Base-by-base conservation (phyloP, 2,113 vertebrate genomes). In the Halichoerus grypus region DNA sequence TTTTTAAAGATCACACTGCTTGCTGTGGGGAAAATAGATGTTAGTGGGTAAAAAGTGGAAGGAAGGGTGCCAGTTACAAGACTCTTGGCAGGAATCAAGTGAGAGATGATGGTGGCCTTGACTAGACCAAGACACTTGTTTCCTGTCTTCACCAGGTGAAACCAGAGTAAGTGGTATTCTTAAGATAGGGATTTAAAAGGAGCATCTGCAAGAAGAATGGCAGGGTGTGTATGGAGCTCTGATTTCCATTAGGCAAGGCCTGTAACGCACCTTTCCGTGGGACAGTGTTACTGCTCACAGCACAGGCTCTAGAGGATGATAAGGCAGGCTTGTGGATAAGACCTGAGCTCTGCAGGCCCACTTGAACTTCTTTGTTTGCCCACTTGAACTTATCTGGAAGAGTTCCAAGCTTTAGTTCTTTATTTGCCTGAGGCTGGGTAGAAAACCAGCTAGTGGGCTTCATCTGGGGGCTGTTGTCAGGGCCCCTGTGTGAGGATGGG, bases 281-380 rank as follows among this genome's bases (percentile, higher is more conserved):
- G 49, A 16, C 46, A 39, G 1, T 33, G 49, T 51, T 90, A 77
- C 57, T 5, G 2, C 69, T 86, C 57, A 53, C 1, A 36, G 91
- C 42, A 9, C 55, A 39, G 26, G 26, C 87, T 65, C 12, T 72
- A 12, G 21, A 36, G 59, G 31, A 18, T 33, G 76, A 59, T 49
- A 49, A 84, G 69, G 79, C 53, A 4, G 31, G 71, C 39, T 57
- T 93, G 67, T 53, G 95, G 94, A n/a, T n/a, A 85, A 95, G 59
- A 65, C 76, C 51, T 33, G 42, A 61, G 14, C 26, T 59, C 63
- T 46, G 59, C 53, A 79, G 94, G 76, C 46, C 55, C 81, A 79
- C 94, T 96, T 96, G 93, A 93, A 92, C 82, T 91, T 97, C 96
- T 98, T 96, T 95, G 65, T 94, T 89, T 94, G 57, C 49, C 88